A percentile compares a stretch with the other conserved stretches of the same genome.
Evolutionary conservation across 2,888 invertebrate species (phyloP).

Genomic region (Lepidocyrtinus sp.): DNA sequence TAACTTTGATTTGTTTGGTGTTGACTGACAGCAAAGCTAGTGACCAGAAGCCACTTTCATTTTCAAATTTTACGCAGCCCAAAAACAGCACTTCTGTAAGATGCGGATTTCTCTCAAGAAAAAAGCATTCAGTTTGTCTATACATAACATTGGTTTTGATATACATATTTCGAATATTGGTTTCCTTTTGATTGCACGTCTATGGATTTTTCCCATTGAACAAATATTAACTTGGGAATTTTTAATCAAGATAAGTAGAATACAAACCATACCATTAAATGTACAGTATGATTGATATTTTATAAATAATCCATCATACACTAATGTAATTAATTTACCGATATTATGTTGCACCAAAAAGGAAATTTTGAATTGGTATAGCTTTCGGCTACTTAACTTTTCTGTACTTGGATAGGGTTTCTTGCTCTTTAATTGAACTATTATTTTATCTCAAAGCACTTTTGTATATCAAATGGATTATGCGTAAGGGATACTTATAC

Average conservation of each 20-base stretch:
- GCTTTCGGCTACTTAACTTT: not conserved
- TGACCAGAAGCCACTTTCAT: slow-evolving; percentile 30
- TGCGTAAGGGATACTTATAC: too few relatives aligned
- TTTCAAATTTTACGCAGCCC: slow-evolving; percentile 11
- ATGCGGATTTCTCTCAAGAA: not conserved
- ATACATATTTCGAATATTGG: not conserved
- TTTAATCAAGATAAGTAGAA: slow-evolving; percentile 22
- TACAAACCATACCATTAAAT: not conserved
- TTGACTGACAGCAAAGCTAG: slow-evolving; percentile 7
- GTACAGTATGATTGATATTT: too few relatives aligned
- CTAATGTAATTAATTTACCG: not conserved
- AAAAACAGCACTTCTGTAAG: not conserved
- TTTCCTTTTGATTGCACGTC: not conserved
- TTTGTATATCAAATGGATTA: too few relatives aligned
- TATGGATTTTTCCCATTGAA: not conserved
- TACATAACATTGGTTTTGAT: not conserved
- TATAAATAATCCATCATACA: too few relatives aligned
- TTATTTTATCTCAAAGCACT: too few relatives aligned
- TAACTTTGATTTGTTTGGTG: slow-evolving; percentile 20
- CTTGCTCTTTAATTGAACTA: not conserved
- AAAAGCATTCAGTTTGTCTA: not conserved
- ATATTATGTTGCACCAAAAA: not conserved
- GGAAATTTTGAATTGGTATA: not conserved
- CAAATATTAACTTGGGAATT: slow-evolving; percentile 41
- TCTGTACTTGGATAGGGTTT: not conserved